Base-by-base conservation (phyloP, 2,797 vertebrate genomes). In the Malacoraja senta region DNA sequence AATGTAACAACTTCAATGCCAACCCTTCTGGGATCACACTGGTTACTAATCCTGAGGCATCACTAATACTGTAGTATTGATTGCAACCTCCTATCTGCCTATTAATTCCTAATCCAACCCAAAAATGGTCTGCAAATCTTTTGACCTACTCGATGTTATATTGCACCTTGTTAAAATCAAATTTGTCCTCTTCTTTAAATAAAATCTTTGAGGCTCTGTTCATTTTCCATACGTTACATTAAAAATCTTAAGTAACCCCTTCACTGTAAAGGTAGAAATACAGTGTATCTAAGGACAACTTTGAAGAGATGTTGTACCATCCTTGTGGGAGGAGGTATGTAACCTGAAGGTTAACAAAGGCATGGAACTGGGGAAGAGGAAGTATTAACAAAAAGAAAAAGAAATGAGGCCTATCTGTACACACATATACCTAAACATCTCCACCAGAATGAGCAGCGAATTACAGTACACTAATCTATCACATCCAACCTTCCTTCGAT, bases 381-480 rank as follows among this genome's bases (percentile, higher is more conserved):
- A 74, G 32, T 58, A 74, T 68, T 26, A 92, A 13, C 68, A 91
- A 91, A 72, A 71, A 91, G 63, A 68, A 72, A 83, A 19, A 35
- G n/a, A 90, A 91, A 91, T 91, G 21, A 74, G 13, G 71, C 53
- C 90, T 24, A 35, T 91, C 90, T n/a, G 3, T 68, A 6, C 90
- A 92, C 38, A 53, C 71, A 91, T 74, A 91, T 65, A 88, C 68
- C 71, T 29, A 91, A 91, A 91, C 65, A 38, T 35, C 35, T 92
- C 76, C 68, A 76, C 13, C 71, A 92, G 71, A 74, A 76, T 92
- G 71, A 74, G 29, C 90, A 74, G 21, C 26, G 21, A 92, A 92
- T 92, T 88, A 88, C 63, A 68, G 84, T 92, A 19, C 65, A 76
- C 21, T 76, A 92, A 92, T 92, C 68, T 92, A 92, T 92, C 90